A percentile compares a stretch with the other conserved stretches of the same genome.
These are phyloP conservation scores for Nipponia nippon DNA, from an alignment of 2,113 vertebrate species.

Conservation along the genomic window DNA sequence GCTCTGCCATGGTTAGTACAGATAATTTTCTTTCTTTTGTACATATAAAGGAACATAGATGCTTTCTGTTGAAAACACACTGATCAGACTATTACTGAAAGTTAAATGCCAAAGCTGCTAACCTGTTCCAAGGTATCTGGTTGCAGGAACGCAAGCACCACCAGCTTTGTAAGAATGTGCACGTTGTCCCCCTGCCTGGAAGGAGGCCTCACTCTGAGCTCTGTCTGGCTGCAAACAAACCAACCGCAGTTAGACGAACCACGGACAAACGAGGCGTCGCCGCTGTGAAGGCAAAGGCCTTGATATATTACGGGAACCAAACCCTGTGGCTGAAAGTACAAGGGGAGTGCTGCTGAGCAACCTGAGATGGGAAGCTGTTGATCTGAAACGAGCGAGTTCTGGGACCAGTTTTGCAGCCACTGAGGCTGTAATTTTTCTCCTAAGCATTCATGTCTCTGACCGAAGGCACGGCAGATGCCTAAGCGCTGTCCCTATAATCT, in stretches of 20 bases:
- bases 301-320: background rate
- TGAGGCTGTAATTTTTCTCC: background rate
- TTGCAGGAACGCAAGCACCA: background rate
- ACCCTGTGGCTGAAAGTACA: background rate
- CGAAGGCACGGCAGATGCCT: background rate
- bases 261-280: rapidly evolving
- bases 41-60: background rate
- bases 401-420: background rate
- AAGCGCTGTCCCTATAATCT: background rate
- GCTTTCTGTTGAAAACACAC: background rate
- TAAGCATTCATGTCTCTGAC: background rate
- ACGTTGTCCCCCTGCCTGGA: background rate
- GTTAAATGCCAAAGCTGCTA: background rate
- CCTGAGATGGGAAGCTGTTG: background rate
- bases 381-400: background rate
- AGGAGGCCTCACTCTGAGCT: background rate
- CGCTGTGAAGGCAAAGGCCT: background rate
- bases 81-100: background rate
- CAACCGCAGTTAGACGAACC: background rate
- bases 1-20: background rate
- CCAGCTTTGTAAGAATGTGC: background rate
- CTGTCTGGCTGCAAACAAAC: background rate
- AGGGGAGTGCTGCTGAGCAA: background rate
- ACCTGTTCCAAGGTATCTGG: background rate
- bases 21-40: background rate